Evolutionary conservation across 1,140 invertebrate species (phyloP).

Genomic region (Temnothorax longispinosus): DNA sequence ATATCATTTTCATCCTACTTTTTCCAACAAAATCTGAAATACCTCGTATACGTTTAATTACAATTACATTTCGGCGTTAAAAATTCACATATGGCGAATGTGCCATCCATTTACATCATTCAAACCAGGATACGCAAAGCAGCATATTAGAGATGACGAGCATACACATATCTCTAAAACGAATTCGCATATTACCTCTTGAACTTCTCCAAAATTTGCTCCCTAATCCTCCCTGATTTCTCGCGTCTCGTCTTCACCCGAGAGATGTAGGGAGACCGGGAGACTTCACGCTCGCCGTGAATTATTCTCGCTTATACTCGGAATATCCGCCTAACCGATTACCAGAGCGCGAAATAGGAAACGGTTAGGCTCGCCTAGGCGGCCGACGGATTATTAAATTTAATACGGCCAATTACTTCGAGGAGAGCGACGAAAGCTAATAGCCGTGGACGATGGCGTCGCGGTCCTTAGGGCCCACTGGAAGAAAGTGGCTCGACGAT

Average conservation of each 20-base stretch:
- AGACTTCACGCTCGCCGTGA: constrained; percentile 36
- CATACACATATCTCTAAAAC: not conserved
- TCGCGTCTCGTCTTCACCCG: not conserved
- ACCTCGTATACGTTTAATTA: not conserved
- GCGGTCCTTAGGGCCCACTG: constrained; percentile 45
- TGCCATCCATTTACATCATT: not conserved
- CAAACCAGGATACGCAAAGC: not conserved
- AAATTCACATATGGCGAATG: not conserved
- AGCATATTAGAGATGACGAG: not conserved
- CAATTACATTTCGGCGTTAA: not conserved
- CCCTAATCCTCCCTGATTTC: constrained; percentile 5
- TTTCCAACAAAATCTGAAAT: not conserved
- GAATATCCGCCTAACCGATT: constrained; percentile 48
- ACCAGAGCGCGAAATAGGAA: constrained; percentile 50
- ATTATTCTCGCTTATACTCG: constrained; percentile 49
- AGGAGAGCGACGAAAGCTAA: constrained; percentile 64
- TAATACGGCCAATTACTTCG: constrained; percentile 76
- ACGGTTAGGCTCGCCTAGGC: constrained; percentile 3
- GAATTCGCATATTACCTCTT: constrained; percentile 10
- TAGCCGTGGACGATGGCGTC: constrained; percentile 57
- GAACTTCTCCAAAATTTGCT: not conserved
- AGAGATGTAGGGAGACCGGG: not conserved
- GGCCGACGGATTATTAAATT: constrained; percentile 74
- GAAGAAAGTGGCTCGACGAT: constrained; percentile 15
- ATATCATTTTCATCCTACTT: not conserved